Percentiles rank a stretch among this genome's conserved stretches.
phyloP scores from a whole-genome alignment of 2,113 vertebrate genomes.

The Sus scrofa region DNA sequence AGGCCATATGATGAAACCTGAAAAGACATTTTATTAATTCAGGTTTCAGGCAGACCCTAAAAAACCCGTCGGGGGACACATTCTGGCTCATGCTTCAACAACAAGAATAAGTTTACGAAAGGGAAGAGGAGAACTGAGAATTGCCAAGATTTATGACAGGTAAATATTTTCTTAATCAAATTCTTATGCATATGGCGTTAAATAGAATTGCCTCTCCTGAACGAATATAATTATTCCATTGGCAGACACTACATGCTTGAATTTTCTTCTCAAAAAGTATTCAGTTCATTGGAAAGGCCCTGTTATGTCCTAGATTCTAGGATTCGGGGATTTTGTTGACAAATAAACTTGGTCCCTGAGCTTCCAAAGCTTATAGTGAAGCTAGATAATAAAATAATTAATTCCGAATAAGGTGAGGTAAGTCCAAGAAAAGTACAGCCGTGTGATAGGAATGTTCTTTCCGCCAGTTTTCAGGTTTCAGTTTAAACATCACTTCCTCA shows the following conservation, averaged over 20 bases:
- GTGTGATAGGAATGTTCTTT: background rate
- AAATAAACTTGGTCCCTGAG: background rate
- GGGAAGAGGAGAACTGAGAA: slow-evolving; percentile 96
- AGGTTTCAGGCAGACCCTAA: slow-evolving; percentile 99
- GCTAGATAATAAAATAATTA: background rate
- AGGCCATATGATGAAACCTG: slow-evolving; percentile 55
- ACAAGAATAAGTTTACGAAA: slow-evolving; percentile 98
- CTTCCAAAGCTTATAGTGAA: slow-evolving; percentile 7
- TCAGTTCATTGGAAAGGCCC: slow-evolving; percentile 1
- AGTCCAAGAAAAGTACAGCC: background rate
- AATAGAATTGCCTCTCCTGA: background rate
- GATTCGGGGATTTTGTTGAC: background rate
- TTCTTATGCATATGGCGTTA: background rate
- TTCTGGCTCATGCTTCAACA: slow-evolving; percentile 98
- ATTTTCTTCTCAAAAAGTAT: slow-evolving; percentile 66
- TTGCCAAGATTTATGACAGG: slow-evolving; percentile 99
- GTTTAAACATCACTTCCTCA: slow-evolving; percentile 34
- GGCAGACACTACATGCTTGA: slow-evolving; percentile 15
- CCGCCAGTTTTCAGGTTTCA: slow-evolving; percentile 36
- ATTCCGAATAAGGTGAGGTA: background rate
- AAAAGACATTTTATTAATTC: slow-evolving; percentile 74
- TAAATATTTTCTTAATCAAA: slow-evolving; percentile 78
- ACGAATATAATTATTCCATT: slow-evolving; percentile 48
- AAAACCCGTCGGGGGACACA: slow-evolving; percentile 98
- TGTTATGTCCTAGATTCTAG: background rate